Evolutionary conservation across 2,797 vertebrate genomes (phyloP).

Genomic region (Lagocephalus sceleratus): DNA sequence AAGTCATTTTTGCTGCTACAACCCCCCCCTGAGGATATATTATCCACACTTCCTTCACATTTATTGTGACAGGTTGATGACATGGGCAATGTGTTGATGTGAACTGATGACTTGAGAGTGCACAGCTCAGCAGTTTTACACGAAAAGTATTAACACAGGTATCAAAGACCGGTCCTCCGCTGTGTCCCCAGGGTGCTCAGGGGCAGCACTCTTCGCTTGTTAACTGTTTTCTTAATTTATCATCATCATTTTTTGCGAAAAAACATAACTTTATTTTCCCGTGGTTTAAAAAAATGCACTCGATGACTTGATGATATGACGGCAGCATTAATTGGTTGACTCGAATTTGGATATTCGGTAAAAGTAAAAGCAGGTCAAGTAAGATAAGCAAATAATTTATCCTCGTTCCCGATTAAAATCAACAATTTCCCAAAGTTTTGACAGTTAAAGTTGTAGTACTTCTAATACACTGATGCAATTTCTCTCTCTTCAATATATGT

Average conservation of each 20-base stretch:
- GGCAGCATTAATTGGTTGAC: neutral
- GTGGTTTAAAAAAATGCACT: too few species aligned
- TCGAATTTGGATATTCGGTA: too few species aligned
- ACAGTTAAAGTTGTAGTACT: too few species aligned
- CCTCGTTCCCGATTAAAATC: too few species aligned
- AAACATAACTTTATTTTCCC: too few species aligned
- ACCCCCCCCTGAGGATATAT: conserved; percentile 34
- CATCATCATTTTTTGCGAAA: too few species aligned
- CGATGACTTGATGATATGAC: neutral
- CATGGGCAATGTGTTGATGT: conserved; percentile 32
- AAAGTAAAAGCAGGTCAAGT: too few species aligned
- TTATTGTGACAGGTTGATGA: conserved; percentile 32
- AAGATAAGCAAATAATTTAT: too few species aligned
- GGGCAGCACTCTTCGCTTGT: neutral
- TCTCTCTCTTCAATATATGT: too few species aligned
- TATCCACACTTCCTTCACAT: conserved; percentile 27
- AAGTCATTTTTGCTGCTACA: neutral
- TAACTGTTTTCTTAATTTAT: neutral
- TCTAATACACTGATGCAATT: too few species aligned
- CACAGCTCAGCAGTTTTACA: conserved; percentile 38
- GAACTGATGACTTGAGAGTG: conserved; percentile 26
- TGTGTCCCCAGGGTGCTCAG: conserved; percentile 4
- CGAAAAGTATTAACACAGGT: conserved; percentile 18
- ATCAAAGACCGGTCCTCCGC: conserved; percentile 8
- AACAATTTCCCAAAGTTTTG: too few species aligned